A percentile compares a stretch with the other conserved stretches of the same genome.
Conservation (phyloP, 2,888 invertebrate genomes). For the Habrosyne pyritoides region DNA sequence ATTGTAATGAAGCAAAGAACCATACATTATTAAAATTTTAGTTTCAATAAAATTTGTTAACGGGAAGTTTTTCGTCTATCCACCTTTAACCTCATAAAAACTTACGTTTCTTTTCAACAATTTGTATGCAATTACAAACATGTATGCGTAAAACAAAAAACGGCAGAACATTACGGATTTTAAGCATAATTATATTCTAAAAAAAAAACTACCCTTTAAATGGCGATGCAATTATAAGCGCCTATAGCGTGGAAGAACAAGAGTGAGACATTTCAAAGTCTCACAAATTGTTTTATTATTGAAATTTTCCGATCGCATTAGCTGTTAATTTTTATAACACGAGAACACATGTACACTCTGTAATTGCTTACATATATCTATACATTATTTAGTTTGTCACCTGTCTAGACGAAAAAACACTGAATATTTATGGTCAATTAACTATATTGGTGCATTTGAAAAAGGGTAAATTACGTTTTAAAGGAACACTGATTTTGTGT, state of each 20-base stretch:
- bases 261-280: slow-evolving; percentile 4
- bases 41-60: too few relatives aligned
- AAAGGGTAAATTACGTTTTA: too few relatives aligned
- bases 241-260: not conserved
- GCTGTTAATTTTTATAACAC: slow-evolving; percentile 1
- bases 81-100: too few relatives aligned
- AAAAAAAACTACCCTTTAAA: not conserved
- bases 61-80: too few relatives aligned
- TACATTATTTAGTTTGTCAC: not conserved
- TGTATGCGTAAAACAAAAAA: too few relatives aligned
- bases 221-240: slow-evolving; percentile 2
- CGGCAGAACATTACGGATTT: not conserved
- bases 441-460: not conserved
- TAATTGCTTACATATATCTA: not conserved
- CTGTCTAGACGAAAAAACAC: not conserved
- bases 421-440: not conserved
- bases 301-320: slow-evolving; percentile 1
- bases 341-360: not conserved
- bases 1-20: too few relatives aligned
- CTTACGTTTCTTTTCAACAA: too few relatives aligned
- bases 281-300: slow-evolving; percentile 8
- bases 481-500: too few relatives aligned
- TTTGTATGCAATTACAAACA: too few relatives aligned
- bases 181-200: not conserved
- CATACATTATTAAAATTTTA: too few relatives aligned